Base-by-base conservation (phyloP, 1,140 invertebrate genomes). In the Zaprionus ghesquierei region DNA sequence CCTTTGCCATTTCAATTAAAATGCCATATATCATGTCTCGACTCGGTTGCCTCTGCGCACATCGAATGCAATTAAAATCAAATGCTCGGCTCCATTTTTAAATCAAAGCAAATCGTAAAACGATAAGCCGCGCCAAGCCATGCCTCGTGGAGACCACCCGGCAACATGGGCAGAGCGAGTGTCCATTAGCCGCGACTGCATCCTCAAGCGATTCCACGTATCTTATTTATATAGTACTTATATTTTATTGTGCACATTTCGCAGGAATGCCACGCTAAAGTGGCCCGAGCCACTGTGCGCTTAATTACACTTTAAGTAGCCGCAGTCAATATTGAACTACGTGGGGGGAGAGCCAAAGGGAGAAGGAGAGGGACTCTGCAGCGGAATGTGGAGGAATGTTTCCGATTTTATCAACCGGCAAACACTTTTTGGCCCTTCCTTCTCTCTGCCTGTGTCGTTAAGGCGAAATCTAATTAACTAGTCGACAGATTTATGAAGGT, bases 31-130 rank as follows among this genome's bases (percentile, higher is more conserved):
- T 89, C 84, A 87, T 61, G 64, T 12, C 44, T 18, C 1, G 72
- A 55, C 33, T 33, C 58, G 58, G 29, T 35, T 35, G 51, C 31
- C 50, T 35, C 3, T 13, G 75, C 79, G 79, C 84, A 79, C 84
- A 79, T 89, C 82, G 61, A 77, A 89, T 89, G 80, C 79, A 84
- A 87, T 87, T 87, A 87, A 89, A 89, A 79, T 87, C 84, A 87
- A 87, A 86, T 87, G 66, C 75, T 41, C 31, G 61, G 53, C 70
- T 69, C 70, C 70, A 64, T 58, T 86, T 80, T 77, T 55, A 79
- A 87, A 87, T 87, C 75, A 82, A 87, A 87, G 82, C 84, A 77
- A 87, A 87, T 87, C 79, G 75, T 87, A 79, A 77, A 79, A 25
- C 75, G 82, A 87, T 87, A 87, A 87, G 82, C 69, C 53, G 33